Percentiles rank a stretch among this genome's conserved stretches.
phyloP scores from a whole-genome alignment of 2,797 vertebrate genomes.

The Gadopsis marmoratus region DNA sequence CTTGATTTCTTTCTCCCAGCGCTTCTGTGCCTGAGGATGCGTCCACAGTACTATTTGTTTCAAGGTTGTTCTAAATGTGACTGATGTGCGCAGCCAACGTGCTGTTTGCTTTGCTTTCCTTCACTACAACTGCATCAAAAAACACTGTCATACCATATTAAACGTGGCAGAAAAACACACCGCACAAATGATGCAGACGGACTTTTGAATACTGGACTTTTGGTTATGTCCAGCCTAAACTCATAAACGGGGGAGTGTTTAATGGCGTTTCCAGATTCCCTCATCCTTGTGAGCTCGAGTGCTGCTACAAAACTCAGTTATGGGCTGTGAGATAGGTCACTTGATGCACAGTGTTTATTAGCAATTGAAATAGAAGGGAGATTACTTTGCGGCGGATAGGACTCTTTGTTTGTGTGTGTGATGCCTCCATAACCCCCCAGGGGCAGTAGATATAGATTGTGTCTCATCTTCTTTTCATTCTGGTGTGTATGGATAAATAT shows the following conservation, averaged over 20 bases:
- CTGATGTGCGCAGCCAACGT: slow-evolving; percentile 67
- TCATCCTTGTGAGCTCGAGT: slow-evolving; percentile 61
- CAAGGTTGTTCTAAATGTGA: slow-evolving; percentile 84
- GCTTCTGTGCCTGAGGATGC: slow-evolving; percentile 60
- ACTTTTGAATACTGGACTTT: slow-evolving; percentile 57
- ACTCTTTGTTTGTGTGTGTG: slow-evolving; percentile 39
- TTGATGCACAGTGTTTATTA: slow-evolving; percentile 71
- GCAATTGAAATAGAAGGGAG: slow-evolving; percentile 72
- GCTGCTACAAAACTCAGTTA: slow-evolving; percentile 58
- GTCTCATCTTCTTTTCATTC: slow-evolving; percentile 79
- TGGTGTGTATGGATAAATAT: slow-evolving; percentile 83
- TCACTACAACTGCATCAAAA: slow-evolving; percentile 59
- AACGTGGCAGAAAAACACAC: slow-evolving; percentile 59
- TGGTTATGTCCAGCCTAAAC: slow-evolving; percentile 52
- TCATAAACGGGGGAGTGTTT: slow-evolving; percentile 51
- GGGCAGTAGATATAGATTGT: slow-evolving; percentile 77
- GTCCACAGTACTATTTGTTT: slow-evolving; percentile 70
- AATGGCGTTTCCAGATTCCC: slow-evolving; percentile 56
- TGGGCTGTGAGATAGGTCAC: slow-evolving; percentile 61
- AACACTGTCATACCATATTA: slow-evolving; percentile 59
- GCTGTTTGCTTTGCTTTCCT: slow-evolving; percentile 72
- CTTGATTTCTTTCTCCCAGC: slow-evolving; percentile 69
- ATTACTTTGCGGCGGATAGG: slow-evolving; percentile 71
- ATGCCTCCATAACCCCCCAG: slow-evolving; percentile 66
- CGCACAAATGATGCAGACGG: slow-evolving; percentile 60